Percentiles rank a stretch among this genome's conserved stretches.
These are phyloP conservation scores for Morinoia aosen DNA, from an alignment of 2,888 invertebrate species.

Conservation along the genomic window DNA sequence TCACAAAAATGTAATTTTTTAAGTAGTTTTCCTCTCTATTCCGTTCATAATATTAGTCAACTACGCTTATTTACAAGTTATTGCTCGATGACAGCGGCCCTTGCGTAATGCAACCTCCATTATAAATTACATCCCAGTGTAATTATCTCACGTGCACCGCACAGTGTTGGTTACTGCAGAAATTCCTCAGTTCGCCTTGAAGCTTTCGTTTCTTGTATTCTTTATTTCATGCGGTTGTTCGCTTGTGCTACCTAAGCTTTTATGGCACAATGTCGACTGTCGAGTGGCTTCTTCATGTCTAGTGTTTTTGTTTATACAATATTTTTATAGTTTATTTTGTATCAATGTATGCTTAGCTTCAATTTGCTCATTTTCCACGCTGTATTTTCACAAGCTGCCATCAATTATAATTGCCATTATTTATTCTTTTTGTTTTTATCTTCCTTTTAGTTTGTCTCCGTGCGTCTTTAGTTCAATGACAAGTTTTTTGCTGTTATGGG, in stretches of 20 bases:
- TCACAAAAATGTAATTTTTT: neutral
- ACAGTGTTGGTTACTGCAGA: too few species aligned
- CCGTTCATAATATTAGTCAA: neutral
- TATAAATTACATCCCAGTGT: neutral
- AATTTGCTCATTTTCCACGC: conserved; percentile 8
- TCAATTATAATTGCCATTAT: conserved; percentile 21
- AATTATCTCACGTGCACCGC: neutral
- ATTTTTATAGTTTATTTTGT: neutral
- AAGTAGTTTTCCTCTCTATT: neutral
- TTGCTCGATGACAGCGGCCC: neutral
- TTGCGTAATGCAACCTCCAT: neutral
- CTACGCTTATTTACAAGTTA: neutral
- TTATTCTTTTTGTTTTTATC: neutral
- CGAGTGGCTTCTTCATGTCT: neutral
- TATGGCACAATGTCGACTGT: neutral
- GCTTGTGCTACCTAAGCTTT: neutral
- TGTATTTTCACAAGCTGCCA: conserved; percentile 6
- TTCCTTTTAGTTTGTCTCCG: neutral
- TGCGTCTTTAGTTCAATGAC: neutral
- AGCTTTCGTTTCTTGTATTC: neutral
- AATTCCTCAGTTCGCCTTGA: neutral
- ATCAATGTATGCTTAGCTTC: neutral
- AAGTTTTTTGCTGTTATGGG: neutral
- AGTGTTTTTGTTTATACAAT: neutral
- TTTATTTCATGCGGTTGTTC: neutral